Evolutionary conservation across 2,113 vertebrate genomes (phyloP).

Genomic region (Cichladusa arquata): DNA sequence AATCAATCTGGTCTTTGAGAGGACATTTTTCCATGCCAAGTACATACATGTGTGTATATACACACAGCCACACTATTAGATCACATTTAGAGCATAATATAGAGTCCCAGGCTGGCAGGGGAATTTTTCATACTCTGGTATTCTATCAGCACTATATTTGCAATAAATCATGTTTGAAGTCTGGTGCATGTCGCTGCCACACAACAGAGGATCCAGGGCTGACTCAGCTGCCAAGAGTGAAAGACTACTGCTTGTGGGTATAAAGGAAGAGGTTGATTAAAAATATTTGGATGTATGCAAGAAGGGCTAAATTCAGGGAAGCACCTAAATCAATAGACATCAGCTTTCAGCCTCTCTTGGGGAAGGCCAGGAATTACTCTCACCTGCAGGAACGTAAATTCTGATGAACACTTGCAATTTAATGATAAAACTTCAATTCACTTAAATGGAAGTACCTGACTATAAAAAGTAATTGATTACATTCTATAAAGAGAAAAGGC

Average conservation of each 20-base stretch:
- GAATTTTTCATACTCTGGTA: background rate
- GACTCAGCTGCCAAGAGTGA: background rate
- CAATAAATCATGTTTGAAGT: background rate
- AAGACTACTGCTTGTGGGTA: background rate
- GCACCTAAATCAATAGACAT: background rate
- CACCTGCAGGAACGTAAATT: background rate
- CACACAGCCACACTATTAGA: background rate
- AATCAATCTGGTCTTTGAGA: background rate
- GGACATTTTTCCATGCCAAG: background rate
- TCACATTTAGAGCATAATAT: background rate
- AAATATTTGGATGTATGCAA: background rate
- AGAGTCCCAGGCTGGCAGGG: background rate
- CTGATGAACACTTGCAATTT: background rate
- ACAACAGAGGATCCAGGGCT: background rate
- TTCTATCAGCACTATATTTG: background rate
- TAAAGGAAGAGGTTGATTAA: background rate
- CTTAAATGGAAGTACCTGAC: constrained; percentile 6
- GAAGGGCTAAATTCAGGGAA: background rate
- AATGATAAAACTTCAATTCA: constrained; percentile 27
- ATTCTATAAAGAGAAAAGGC: constrained; percentile 10
- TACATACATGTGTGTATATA: background rate
- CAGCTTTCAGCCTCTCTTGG: background rate
- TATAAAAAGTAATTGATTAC: constrained; percentile 46
- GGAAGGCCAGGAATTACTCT: background rate
- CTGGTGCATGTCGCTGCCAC: fast-evolving